Conservation (phyloP, 2,113 vertebrate species). For the Xenopus laevis region DNA sequence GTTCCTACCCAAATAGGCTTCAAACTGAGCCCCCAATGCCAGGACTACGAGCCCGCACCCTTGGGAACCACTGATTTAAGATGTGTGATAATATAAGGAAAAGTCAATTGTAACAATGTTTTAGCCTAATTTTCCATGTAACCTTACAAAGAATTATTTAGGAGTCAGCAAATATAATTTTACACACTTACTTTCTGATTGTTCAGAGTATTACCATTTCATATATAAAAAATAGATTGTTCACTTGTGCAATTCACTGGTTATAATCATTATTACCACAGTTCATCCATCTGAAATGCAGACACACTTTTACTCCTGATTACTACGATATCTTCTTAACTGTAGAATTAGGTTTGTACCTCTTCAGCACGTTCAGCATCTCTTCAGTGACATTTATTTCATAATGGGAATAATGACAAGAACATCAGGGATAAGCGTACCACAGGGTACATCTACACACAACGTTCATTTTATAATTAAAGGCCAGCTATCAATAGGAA, state of each 20-base stretch:
- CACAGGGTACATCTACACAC: constrained; percentile 38
- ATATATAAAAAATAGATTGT: not conserved
- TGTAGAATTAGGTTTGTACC: not conserved
- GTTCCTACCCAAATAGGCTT: too few relatives aligned
- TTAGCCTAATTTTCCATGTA: too few relatives aligned
- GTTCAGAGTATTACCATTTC: not conserved
- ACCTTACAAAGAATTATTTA: too few relatives aligned
- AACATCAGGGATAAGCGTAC: not conserved
- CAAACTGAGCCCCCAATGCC: too few relatives aligned
- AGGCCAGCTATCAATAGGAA: constrained; percentile 36
- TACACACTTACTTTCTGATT: too few relatives aligned
- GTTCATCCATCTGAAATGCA: constrained; percentile 43
- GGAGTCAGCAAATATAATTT: too few relatives aligned
- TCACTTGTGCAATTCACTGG: constrained; percentile 3
- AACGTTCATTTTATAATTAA: constrained; percentile 42
- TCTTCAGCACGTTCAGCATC: constrained; percentile 8
- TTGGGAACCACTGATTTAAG: too few relatives aligned
- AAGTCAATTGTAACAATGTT: too few relatives aligned
- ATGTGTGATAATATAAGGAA: too few relatives aligned
- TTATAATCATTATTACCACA: constrained; percentile 30
- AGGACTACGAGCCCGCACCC: too few relatives aligned
- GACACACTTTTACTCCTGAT: constrained; percentile 27
- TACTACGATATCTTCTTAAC: constrained; percentile 23
- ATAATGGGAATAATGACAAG: constrained; percentile 5
- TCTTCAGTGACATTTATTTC: constrained; percentile 26